phyloP scores from a whole-genome alignment of 1,140 invertebrate species.

The Hypothenemus hampei region DNA sequence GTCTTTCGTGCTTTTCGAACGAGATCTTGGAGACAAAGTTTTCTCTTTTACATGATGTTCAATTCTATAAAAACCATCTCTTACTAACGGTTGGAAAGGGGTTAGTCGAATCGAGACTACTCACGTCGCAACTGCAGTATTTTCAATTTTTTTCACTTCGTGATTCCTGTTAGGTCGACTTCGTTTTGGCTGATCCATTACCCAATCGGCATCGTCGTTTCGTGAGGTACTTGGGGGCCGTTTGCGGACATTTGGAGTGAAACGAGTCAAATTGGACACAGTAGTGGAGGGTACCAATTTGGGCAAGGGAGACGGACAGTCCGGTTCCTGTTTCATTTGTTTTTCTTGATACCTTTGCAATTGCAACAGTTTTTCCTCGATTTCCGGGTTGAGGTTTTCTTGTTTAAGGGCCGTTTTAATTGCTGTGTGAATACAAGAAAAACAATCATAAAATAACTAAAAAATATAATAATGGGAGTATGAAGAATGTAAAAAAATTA shows the following conservation, averaged over 20 bases:
- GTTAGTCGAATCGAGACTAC: not conserved
- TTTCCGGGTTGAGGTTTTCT: constrained; percentile 86
- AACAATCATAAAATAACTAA: not conserved
- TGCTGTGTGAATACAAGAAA: constrained; percentile 48
- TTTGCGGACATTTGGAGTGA: constrained; percentile 27
- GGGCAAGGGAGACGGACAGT: constrained; percentile 34
- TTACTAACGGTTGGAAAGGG: no score
- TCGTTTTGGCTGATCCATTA: constrained; percentile 51
- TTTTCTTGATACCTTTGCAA: constrained; percentile 82
- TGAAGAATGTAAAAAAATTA: constrained; percentile 22
- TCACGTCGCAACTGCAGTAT: not conserved
- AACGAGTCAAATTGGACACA: constrained; percentile 24
- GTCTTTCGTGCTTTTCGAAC: constrained; percentile 42
- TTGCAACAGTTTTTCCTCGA: constrained; percentile 86
- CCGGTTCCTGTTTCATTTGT: constrained; percentile 59
- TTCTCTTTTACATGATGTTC: constrained; percentile 35
- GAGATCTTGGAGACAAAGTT: constrained; percentile 34
- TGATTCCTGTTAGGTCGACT: constrained; percentile 33
- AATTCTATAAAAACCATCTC: no score
- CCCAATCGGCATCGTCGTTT: constrained; percentile 54
- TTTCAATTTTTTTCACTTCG: constrained; percentile 36
- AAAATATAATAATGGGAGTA: constrained; percentile 18
- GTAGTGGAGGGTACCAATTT: constrained; percentile 29
- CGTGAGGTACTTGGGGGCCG: constrained; percentile 39
- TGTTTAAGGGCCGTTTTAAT: constrained; percentile 79